Conservation (phyloP, 2,113 vertebrate species). For the Antidorcas marsupialis region DNA sequence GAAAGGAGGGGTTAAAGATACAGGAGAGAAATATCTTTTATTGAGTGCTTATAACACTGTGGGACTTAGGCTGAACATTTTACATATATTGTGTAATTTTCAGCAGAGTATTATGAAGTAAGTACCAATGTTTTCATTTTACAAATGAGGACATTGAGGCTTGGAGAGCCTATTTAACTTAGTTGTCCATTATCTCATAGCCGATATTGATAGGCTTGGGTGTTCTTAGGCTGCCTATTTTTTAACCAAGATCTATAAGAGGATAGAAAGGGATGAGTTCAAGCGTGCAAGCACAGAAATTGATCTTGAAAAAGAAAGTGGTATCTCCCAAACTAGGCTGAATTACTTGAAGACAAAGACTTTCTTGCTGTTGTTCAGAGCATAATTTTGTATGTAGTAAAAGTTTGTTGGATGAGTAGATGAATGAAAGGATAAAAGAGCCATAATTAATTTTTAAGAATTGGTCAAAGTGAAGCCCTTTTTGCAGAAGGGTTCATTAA, state of each 20-base stretch:
- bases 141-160: neutral
- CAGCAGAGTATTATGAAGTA: neutral
- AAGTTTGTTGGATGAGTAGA: neutral
- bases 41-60: neutral
- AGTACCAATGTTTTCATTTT: neutral
- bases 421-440: neutral
- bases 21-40: neutral
- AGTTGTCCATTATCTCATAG: neutral
- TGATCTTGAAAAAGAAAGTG: neutral
- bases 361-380: neutral
- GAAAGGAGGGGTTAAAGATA: neutral
- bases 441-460: neutral
- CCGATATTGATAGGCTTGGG: neutral
- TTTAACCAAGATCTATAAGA: neutral
- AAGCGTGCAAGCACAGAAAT: neutral
- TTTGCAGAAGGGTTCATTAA: neutral
- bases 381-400: neutral
- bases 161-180: neutral
- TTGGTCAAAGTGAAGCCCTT: neutral
- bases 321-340: neutral
- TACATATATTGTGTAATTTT: conserved; percentile 19
- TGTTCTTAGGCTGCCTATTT: neutral
- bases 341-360: neutral
- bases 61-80: neutral
- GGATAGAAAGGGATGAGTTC: neutral